Base-by-base conservation (phyloP, 2,113 vertebrate species). In the Cnemophilus loriae region DNA sequence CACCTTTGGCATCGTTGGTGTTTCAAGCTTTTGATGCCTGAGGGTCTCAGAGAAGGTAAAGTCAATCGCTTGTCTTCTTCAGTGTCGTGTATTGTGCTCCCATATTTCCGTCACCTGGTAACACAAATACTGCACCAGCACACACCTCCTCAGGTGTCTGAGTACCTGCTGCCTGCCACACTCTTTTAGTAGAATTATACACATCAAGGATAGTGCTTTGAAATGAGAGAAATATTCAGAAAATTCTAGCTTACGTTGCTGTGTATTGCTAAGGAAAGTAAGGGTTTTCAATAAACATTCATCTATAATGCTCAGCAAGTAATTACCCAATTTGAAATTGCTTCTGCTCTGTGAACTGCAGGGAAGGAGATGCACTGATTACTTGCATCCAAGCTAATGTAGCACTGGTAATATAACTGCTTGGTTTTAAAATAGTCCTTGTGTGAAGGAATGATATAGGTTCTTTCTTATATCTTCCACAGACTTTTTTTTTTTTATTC, bases 71-170 rank as follows among this genome's bases (percentile, higher is more conserved):
- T 49, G 19, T 13, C 9, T 2, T 8, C 26, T 47, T 16, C 3
- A 1, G 19, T 41, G 41, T 42, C 0, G 0, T n/a, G 42, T 19
- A 8, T 28, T 15, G 39, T 64, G 47, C n/a, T 87, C 27, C 41
- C 32, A 20, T 8, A 0, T 22, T 69, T 41, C 35, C 32, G 44
- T 88, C 11, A 2, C 24, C 15, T 60, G 55, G 64, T 53, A 35
- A 30, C 3, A 5, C 10, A 26, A 16, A 42, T 37, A 21, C 6
- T 59, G 11, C 8, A 13, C 20, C 32, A 71, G 63, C 39, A 22
- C 35, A 8, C 10, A 6, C 26, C 32, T 37, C 49, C 30, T 65
- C 55, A 60, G 53, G 13, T 3, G 1, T 33, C 44, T 22, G 55
- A 53, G 20, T 19, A 52, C 24, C 39, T 59, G 37, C 44, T 73